A percentile compares a stretch with the other conserved stretches of the same genome.
phyloP scores from a whole-genome alignment of 2,888 invertebrate species.

The Clanis bilineata region DNA sequence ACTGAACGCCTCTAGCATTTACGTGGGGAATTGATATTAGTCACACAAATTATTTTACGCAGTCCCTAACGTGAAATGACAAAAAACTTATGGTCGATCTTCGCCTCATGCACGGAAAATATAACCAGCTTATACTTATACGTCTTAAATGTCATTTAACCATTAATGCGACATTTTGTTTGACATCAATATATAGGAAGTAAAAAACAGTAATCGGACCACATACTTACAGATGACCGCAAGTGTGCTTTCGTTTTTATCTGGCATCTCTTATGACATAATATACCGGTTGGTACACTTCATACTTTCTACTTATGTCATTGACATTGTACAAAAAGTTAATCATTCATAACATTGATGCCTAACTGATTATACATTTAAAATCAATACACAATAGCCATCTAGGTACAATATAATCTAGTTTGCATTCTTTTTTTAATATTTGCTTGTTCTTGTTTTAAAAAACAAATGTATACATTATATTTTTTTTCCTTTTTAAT shows the following conservation, averaged over 20 bases:
- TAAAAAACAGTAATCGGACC: slow-evolving; percentile 24
- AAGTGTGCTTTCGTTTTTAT: slow-evolving; percentile 60
- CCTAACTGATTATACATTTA: background rate
- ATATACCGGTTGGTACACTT: slow-evolving; percentile 45
- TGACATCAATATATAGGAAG: slow-evolving; percentile 20
- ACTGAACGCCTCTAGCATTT: no score
- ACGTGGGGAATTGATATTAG: no score
- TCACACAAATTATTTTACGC: no score
- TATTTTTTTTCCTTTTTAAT: no score
- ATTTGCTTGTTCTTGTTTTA: no score
- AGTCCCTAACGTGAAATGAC: no score
- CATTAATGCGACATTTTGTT: no score
- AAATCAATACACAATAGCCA: background rate
- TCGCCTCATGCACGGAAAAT: no score
- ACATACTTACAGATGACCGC: slow-evolving; percentile 39
- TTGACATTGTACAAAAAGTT: slow-evolving; percentile 44
- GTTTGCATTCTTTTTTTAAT: background rate
- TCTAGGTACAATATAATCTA: background rate
- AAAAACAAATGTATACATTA: no score
- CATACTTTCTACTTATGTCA: slow-evolving; percentile 64
- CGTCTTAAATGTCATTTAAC: no score
- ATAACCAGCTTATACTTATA: no score
- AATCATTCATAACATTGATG: slow-evolving; percentile 16
- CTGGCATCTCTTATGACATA: slow-evolving; percentile 50
- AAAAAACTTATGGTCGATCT: no score